Conservation (phyloP, 1,140 invertebrate genomes). For the Rhysida immarginata region DNA sequence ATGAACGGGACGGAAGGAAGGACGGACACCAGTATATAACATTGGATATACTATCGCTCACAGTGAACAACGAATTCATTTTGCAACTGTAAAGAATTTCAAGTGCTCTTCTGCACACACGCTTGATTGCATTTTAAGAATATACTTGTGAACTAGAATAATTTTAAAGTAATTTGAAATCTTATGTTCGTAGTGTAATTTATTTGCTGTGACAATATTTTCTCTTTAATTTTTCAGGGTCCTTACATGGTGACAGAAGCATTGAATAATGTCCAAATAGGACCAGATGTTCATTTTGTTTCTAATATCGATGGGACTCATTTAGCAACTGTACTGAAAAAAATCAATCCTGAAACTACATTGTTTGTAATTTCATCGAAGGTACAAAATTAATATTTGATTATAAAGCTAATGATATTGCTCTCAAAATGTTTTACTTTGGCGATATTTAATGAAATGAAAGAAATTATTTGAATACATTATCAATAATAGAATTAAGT, state of each 20-base stretch:
- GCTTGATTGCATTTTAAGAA: too few species aligned
- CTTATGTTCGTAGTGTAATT: too few species aligned
- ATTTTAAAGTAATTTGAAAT: too few species aligned
- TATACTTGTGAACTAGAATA: too few species aligned
- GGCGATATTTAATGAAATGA: neutral
- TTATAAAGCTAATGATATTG: neutral
- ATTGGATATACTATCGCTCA: too few species aligned
- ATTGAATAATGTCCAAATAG: constrained; percentile 73
- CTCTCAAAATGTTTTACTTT: neutral
- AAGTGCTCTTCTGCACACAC: too few species aligned
- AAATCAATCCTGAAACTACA: constrained; percentile 79
- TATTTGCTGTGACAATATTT: neutral
- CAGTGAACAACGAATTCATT: too few species aligned
- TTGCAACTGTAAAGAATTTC: too few species aligned
- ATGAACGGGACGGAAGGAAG: too few species aligned
- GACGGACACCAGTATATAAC: too few species aligned
- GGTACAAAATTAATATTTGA: constrained; percentile 22
- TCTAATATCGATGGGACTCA: constrained; percentile 99
- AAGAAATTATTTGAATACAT: neutral
- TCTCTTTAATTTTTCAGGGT: constrained; percentile 43
- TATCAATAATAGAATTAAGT: neutral
- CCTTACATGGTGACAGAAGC: constrained; percentile 98
- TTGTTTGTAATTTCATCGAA: constrained; percentile 98
- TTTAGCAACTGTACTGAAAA: constrained; percentile 80
- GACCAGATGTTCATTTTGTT: constrained; percentile 88